Evolutionary conservation across 2,797 vertebrate species (phyloP).

Genomic region (Loriculus beryllinus): DNA sequence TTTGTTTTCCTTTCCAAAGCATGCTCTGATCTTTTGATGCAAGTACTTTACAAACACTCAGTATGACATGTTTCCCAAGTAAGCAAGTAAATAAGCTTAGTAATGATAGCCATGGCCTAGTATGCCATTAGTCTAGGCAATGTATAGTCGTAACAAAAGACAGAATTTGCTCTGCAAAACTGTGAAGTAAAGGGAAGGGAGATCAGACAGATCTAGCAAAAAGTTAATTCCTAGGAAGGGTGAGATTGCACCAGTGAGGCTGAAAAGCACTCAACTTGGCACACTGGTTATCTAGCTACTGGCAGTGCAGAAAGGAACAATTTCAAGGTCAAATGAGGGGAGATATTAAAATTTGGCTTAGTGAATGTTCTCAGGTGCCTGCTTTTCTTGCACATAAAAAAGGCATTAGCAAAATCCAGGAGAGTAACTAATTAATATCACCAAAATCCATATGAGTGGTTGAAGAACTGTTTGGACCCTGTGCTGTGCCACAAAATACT

Average conservation of each 20-base stretch:
- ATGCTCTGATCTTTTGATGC: neutral
- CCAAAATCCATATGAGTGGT: neutral
- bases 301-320: neutral
- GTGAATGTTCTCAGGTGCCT: neutral
- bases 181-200: neutral
- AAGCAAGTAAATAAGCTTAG: neutral
- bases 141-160: neutral
- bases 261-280: neutral
- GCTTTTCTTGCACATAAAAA: neutral
- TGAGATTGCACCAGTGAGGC: neutral
- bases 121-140: neutral
- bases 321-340: neutral
- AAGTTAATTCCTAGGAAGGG: neutral
- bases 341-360: neutral
- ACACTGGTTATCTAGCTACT: neutral
- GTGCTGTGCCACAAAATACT: neutral
- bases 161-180: neutral
- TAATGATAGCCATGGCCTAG: neutral
- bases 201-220: neutral
- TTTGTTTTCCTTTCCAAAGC: slow-evolving; percentile 1
- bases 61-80: neutral
- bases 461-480: neutral
- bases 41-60: neutral
- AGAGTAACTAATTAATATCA: neutral
- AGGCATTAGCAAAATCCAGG: neutral